phyloP scores from a whole-genome alignment of 2,797 vertebrate genomes.

The Halcyon leucocephala region DNA sequence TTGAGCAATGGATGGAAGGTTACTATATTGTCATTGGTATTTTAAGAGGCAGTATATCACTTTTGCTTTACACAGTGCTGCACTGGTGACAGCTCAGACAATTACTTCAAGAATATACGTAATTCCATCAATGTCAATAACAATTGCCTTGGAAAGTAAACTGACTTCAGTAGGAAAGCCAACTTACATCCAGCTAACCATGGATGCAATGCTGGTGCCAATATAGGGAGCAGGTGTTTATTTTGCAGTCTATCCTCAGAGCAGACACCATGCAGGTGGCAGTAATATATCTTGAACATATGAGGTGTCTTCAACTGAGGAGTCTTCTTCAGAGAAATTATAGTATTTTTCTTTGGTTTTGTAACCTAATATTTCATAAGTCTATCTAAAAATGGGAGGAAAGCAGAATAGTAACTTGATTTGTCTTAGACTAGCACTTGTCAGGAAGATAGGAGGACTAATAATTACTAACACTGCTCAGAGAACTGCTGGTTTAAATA shows the following conservation, averaged over 20 bases:
- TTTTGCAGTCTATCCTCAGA: not conserved
- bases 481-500: not conserved
- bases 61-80: not conserved
- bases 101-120: not conserved
- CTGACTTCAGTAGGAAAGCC: not conserved
- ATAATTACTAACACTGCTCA: not conserved
- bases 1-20: not conserved
- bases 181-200: not conserved
- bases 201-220: rapidly evolving
- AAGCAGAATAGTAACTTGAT: not conserved
- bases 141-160: not conserved
- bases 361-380: not conserved
- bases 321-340: not conserved
- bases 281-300: not conserved
- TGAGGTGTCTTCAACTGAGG: not conserved
- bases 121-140: not conserved
- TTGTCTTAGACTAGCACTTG: not conserved
- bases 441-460: not conserved
- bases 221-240: not conserved
- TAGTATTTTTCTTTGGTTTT: not conserved
- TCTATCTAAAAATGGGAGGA: not conserved
- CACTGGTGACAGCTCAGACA: not conserved
- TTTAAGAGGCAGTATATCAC: not conserved
- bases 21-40: not conserved
- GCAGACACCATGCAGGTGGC: not conserved